Evolutionary conservation across 2,888 invertebrate species (phyloP).

Genomic region (Drosophila anomalata): DNA sequence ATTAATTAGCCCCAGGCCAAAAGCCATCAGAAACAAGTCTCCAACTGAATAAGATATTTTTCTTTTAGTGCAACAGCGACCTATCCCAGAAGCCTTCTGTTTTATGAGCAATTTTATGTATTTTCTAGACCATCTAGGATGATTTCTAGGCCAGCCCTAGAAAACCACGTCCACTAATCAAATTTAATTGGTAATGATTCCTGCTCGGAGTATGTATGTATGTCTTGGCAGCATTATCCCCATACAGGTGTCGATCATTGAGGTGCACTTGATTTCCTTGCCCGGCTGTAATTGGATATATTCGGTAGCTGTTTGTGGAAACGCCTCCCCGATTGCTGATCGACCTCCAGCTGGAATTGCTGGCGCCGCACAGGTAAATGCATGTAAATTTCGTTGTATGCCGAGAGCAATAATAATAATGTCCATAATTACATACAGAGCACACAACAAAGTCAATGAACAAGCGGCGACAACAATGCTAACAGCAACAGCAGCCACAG

Average conservation of each 20-base stretch:
- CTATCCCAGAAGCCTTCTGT: neutral
- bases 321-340: conserved; percentile 67
- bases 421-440: conserved; percentile 66
- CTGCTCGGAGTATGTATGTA: no score
- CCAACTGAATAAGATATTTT: no score
- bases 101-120: conserved; percentile 6
- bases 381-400: conserved; percentile 66
- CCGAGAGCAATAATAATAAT: conserved; percentile 57
- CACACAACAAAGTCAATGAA: conserved; percentile 61
- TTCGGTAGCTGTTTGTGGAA: conserved; percentile 65
- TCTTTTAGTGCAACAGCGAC: no score
- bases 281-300: conserved; percentile 24
- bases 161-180: conserved; percentile 14
- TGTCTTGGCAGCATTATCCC: conserved; percentile 5
- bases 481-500: conserved; percentile 49
- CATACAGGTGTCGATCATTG: conserved; percentile 38
- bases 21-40: conserved; percentile 12
- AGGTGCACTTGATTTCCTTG: conserved; percentile 34
- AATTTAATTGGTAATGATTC: conserved; percentile 19
- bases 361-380: conserved; percentile 36
- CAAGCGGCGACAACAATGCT: conserved; percentile 71
- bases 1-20: conserved; percentile 72
- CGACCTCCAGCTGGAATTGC: conserved; percentile 23
- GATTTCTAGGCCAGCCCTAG: neutral
- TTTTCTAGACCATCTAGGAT: neutral